Evolutionary conservation across 2,113 vertebrate species (phyloP).

Genomic region (Puffinus mauretanicus): DNA sequence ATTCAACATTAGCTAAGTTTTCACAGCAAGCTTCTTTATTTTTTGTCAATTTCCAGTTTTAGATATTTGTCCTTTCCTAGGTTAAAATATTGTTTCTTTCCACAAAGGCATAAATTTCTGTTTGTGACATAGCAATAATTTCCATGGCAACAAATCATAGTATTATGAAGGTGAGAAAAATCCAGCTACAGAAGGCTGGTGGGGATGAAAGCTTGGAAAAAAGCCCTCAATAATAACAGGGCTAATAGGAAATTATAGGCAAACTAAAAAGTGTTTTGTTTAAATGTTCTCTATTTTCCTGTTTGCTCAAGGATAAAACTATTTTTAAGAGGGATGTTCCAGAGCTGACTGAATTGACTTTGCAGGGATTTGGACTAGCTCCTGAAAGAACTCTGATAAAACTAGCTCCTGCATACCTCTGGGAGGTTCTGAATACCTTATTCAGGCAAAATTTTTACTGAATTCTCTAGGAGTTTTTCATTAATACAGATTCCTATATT

Average conservation of each 20-base stretch:
- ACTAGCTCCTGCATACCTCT: neutral
- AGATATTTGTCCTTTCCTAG: neutral
- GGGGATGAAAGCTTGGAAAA: neutral
- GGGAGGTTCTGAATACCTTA: neutral
- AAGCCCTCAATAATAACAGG: neutral
- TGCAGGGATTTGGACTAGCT: neutral
- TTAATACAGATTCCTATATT: neutral
- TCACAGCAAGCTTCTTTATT: neutral
- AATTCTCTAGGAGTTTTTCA: neutral
- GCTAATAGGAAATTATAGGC: neutral
- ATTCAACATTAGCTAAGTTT: neutral
- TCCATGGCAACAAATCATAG: conserved; percentile 36
- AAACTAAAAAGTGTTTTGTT: neutral
- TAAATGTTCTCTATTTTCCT: neutral
- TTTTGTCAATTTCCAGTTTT: neutral
- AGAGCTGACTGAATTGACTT: neutral
- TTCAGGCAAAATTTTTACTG: neutral
- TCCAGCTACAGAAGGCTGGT: neutral
- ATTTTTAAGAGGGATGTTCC: neutral
- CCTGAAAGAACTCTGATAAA: neutral
- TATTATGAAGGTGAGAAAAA: neutral
- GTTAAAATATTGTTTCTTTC: neutral
- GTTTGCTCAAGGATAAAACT: neutral
- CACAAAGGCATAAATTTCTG: neutral
- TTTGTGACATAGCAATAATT: conserved; percentile 24